Conservation (phyloP, 2,113 vertebrate genomes). For the Himantopus leucocephalus region DNA sequence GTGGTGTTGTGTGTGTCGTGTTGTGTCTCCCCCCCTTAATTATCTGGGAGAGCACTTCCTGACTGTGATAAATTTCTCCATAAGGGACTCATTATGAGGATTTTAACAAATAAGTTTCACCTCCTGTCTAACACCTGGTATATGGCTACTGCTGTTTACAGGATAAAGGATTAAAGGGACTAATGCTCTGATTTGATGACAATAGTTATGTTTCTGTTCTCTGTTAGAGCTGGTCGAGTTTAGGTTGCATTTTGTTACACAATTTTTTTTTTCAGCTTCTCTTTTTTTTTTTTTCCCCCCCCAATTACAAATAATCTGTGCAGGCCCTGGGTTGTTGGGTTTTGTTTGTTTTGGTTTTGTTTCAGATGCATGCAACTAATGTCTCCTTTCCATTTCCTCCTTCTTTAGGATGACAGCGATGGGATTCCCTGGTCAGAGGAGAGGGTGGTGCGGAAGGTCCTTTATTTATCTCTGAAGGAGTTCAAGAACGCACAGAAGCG, state of each 20-base stretch:
- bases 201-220: background rate
- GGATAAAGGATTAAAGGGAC: background rate
- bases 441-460: slow-evolving; percentile 96
- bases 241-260: background rate
- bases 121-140: background rate
- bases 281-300: background rate
- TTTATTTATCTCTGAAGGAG: slow-evolving; percentile 98
- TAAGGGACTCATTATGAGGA: background rate
- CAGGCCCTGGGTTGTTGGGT: background rate
- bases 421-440: slow-evolving; percentile 99
- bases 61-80: background rate
- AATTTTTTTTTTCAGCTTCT: background rate
- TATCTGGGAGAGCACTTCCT: background rate
- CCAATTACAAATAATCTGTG: background rate
- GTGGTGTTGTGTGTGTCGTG: background rate
- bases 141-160: background rate
- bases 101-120: slow-evolving; percentile 4
- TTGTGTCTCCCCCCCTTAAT: background rate
- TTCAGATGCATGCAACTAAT: background rate
- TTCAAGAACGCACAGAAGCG: slow-evolving; percentile 98
- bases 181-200: background rate
- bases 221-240: background rate
- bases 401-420: slow-evolving; percentile 95
- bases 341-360: background rate
- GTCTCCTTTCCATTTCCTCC: background rate